Evolutionary conservation across 2,113 vertebrate species (phyloP), one percentile per base, ranked within the genome.

Genomic region (Beaufortia kweichowensis): DNA sequence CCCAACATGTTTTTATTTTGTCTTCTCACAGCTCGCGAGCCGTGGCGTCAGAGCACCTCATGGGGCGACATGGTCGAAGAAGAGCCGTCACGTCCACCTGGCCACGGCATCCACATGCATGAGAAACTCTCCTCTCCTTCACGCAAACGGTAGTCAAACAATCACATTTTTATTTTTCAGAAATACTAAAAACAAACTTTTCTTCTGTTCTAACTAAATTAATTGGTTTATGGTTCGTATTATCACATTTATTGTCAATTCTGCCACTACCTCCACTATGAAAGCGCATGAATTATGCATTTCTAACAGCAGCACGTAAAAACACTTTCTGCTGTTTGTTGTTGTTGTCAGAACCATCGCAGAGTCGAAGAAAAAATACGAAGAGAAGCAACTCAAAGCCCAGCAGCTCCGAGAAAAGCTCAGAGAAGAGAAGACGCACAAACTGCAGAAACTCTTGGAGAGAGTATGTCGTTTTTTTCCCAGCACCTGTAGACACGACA

Each of bases 341-440:
- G 80, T 87, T 91, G 23, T 89, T 86, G 79, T 87, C 91, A 99
- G 97, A 87, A 99, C 97, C 79, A 98, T 99, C 79, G 97, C 97
- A 17, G 97, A 99, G 90, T 99, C 97, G n/a, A 99, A 99, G 89
- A 98, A 96, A 94, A 99, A 98, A 86, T 95, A 97, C 21, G 97
- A 99, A 89, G 97, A 99, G 89, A 99, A 99, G 80, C 97, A 99
- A 91, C 96, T 97, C 89, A 99, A 99, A 91, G 97, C 97, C 29
- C 97, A 99, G 83, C 97, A 99, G 87, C 91, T 99, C 80, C 92
- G 97, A 79, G 97, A 97, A 86, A 99, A 99, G 84, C 90, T 99
- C 39, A 90, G 94, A n/a, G 97, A 99, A 86, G 96, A 99, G 88
- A 97, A 99, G 91, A 94, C 95, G 0, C 86, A 97, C 82, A 99